Evolutionary conservation across 2,888 invertebrate genomes (phyloP).

Genomic region (Drosophila mercatorum): DNA sequence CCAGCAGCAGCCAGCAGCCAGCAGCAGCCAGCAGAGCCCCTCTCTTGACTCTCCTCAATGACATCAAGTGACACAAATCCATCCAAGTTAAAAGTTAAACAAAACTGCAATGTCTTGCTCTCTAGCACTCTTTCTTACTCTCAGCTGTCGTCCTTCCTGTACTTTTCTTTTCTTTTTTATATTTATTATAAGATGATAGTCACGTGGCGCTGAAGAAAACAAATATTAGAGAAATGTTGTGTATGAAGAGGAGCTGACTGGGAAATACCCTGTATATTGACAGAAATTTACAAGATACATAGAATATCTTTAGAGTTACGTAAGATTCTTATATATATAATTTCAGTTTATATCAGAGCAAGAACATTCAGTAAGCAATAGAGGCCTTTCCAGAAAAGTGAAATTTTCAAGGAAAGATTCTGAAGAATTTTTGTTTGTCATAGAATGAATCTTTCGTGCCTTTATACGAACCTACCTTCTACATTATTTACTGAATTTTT

Average conservation of each 20-base stretch:
- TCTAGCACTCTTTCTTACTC: not conserved
- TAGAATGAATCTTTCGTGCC: no score
- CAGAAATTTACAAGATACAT: not conserved
- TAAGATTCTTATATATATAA: no score
- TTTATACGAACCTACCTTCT: no score
- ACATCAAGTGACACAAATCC: slow-evolving; percentile 68
- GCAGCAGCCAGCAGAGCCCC: not conserved
- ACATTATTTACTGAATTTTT: no score
- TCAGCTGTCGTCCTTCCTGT: slow-evolving; percentile 1
- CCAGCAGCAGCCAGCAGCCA: not conserved
- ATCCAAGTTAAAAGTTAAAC: slow-evolving; percentile 71
- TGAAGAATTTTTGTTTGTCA: no score
- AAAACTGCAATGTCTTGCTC: slow-evolving; percentile 56
- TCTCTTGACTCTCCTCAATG: slow-evolving; percentile 6
- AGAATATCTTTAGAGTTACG: no score
- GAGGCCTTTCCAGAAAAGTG: no score
- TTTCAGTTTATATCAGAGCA: no score
- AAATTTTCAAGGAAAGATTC: no score
- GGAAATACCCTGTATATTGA: slow-evolving; percentile 7
- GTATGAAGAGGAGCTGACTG: not conserved
- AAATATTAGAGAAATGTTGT: not conserved
- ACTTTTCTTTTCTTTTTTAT: not conserved
- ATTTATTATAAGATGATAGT: slow-evolving; percentile 44
- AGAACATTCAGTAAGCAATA: no score
- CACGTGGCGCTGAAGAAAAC: slow-evolving; percentile 35